Conservation (phyloP, 1,140 invertebrate genomes). For the Heliconius nattereri region DNA sequence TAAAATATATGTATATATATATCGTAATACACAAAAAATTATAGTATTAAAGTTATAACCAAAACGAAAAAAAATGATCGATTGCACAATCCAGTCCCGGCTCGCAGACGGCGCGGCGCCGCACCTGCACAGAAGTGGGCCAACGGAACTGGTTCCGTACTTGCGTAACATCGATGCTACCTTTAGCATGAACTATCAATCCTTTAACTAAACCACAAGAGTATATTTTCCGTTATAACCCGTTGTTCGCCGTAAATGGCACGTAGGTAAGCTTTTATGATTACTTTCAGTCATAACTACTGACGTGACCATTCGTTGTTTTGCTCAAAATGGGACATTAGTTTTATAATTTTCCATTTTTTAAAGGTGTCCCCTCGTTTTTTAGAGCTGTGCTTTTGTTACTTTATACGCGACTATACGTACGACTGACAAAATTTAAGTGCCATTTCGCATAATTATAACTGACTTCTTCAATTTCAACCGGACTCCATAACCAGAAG, state of each 20-base stretch:
- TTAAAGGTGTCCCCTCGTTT: no score
- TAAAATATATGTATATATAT: neutral
- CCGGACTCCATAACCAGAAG: no score
- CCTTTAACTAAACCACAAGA: conserved; percentile 21
- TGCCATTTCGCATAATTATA: no score
- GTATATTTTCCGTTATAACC: conserved; percentile 12
- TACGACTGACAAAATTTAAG: no score
- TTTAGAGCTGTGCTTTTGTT: no score
- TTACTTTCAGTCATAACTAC: conserved; percentile 26
- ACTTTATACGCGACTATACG: no score
- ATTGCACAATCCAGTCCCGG: conserved; percentile 37
- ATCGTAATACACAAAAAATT: neutral
- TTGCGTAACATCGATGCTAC: conserved; percentile 36
- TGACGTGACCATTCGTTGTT: no score
- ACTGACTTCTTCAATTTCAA: no score
- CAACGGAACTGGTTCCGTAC: conserved; percentile 50
- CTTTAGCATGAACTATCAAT: conserved; percentile 7
- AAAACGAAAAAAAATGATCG: neutral
- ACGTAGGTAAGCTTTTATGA: conserved; percentile 12
- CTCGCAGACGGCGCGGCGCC: conserved; percentile 62
- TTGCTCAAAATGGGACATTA: no score
- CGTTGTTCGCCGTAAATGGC: neutral
- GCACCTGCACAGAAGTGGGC: conserved; percentile 56
- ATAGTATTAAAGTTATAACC: neutral
- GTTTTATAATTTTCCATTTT: no score